A percentile compares a stretch with the other conserved stretches of the same genome.
phyloP scores from a whole-genome alignment of 2,113 vertebrate species.

The Terrapene triunguis region DNA sequence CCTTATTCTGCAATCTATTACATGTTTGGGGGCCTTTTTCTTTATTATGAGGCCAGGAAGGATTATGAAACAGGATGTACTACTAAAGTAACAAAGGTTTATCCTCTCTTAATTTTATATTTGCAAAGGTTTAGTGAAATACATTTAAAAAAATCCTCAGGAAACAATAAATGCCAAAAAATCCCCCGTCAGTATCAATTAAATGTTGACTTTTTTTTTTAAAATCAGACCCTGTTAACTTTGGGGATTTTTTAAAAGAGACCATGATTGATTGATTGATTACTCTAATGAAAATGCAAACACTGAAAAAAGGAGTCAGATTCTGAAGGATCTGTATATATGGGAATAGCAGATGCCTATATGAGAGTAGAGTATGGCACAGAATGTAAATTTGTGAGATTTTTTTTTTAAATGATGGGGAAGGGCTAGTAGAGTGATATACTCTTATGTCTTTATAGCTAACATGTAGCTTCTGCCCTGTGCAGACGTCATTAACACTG shows the following conservation, averaged over 20 bases:
- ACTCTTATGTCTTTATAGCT: background rate
- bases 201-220: background rate
- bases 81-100: background rate
- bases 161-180: background rate
- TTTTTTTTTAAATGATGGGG: background rate
- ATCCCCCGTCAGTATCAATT: background rate
- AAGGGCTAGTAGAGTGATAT: background rate
- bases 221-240: background rate
- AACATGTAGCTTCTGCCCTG: rapidly evolving
- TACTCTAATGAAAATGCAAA: background rate
- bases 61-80: background rate
- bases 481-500: background rate
- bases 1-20: background rate
- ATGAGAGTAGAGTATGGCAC: background rate
- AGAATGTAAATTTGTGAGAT: background rate
- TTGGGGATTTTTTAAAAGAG: background rate
- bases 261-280: background rate
- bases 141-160: background rate
- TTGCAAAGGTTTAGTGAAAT: background rate
- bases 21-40: background rate
- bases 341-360: background rate
- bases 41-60: background rate
- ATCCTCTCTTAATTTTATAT: background rate
- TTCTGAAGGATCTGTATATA: background rate
- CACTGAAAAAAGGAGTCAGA: background rate